Base-by-base conservation (phyloP, 1,140 invertebrate genomes). In the Helicoverpa zea region DNA sequence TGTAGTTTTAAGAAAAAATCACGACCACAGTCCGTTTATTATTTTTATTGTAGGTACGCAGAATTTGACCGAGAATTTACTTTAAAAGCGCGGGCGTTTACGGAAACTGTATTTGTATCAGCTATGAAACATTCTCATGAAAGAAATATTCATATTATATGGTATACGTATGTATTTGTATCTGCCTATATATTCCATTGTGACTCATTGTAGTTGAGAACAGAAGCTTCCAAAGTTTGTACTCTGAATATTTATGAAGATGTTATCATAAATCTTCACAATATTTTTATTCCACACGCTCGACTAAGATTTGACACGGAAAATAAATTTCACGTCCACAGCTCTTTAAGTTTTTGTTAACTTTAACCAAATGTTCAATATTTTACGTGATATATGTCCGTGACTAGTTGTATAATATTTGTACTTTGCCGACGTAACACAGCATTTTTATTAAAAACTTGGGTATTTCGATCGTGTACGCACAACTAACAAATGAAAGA, bases 81-180 rank as follows among this genome's bases (percentile, higher is more conserved):
- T 70, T 70, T 79, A 79, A 79, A 79, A 14, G 52, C 35, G 61
- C 64, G 56, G 75, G 61, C 74, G 74, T 70, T 79, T 79, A 68
- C 63, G 51, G 29, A 79, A 64, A 77, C 61, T 54, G 13, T 29
- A 58, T 35, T 59, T 79, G n/a, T 18, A 79, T 79, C 64, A 79
- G 18, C 63, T 56, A 70, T 35, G 30, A 47, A 47, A 68, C 63
- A 58, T 70, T 56, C 63, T 54, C 56, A 54, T 54, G 29, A 70
- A 47, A 59, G 49, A 78, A 68, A 52, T 51, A 14, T 30, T 30
- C 66, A 70, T 74, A 58, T 18, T 74, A 74, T 74, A 43, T 9
- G 23, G 23, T 23, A 43, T 43, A 43, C 4, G 5, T 43, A 43
- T 5, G 35, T 43, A 43, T 74, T 58, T 74, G 54, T 58, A 74